Evolutionary conservation across 2,797 vertebrate genomes (phyloP).

Genomic region (Scolopax bukidnonensis): DNA sequence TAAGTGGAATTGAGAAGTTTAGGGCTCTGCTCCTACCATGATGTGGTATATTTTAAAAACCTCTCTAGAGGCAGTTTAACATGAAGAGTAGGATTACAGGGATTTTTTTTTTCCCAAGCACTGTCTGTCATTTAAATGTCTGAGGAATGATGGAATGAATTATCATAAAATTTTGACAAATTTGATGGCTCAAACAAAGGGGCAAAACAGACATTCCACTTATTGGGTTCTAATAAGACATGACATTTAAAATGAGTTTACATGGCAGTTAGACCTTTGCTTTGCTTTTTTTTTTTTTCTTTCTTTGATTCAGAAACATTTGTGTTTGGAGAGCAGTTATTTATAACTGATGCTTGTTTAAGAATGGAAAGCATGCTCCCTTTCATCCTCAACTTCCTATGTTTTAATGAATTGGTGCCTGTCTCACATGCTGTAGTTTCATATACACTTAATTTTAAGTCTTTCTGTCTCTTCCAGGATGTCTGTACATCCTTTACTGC

Average conservation of each 20-base stretch:
- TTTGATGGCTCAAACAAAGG: slow-evolving; percentile 85
- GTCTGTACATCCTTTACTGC: neutral
- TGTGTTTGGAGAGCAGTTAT: slow-evolving; percentile 36
- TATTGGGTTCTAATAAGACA: slow-evolving; percentile 89
- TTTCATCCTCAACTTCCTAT: slow-evolving; percentile 13
- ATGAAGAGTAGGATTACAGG: slow-evolving; percentile 89
- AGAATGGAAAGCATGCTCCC: slow-evolving; percentile 17
- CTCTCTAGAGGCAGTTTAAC: slow-evolving; percentile 89
- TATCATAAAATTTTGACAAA: slow-evolving; percentile 97
- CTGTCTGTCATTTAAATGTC: slow-evolving; percentile 90
- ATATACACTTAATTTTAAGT: neutral
- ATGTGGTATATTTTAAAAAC: slow-evolving; percentile 86
- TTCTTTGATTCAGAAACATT: slow-evolving; percentile 79
- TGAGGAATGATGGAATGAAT: slow-evolving; percentile 93
- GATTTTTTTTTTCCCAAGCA: slow-evolving; percentile 61
- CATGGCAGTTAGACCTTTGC: slow-evolving; percentile 86
- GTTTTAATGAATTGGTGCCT: slow-evolving; percentile 15
- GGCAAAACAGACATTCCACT: slow-evolving; percentile 81
- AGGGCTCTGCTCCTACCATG: slow-evolving; percentile 79
- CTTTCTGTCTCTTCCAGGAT: neutral
- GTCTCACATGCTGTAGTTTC: neutral
- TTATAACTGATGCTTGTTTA: slow-evolving; percentile 12
- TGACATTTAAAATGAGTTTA: slow-evolving; percentile 93
- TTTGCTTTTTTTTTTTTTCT: neutral
- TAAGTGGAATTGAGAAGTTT: slow-evolving; percentile 81